Evolutionary conservation across 2,888 invertebrate species (phyloP).

Genomic region (Latrodectus elegans): DNA sequence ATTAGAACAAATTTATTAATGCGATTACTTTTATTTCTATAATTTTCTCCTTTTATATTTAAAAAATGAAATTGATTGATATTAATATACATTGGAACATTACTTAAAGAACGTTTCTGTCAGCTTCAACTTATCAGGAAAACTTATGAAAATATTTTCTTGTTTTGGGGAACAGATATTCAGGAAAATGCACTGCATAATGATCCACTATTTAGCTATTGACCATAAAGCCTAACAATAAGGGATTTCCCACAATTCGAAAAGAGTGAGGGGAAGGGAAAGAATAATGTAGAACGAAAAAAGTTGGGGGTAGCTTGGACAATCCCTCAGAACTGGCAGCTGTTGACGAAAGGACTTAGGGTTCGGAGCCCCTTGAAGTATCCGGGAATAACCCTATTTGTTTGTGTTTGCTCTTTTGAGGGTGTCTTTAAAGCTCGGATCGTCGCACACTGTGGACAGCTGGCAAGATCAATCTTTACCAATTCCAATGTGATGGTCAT

Average conservation of each 20-base stretch:
- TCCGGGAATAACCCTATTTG: conserved; percentile 4
- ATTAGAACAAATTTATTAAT: too few species aligned
- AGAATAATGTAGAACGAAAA: conserved; percentile 24
- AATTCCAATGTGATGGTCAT: conserved; percentile 16
- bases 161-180: neutral
- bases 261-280: conserved; percentile 1
- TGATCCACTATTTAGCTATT: neutral
- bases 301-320: conserved; percentile 18
- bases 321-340: conserved; percentile 29
- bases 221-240: neutral
- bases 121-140: neutral
- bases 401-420: conserved; percentile 62
- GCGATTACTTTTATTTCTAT: too few species aligned
- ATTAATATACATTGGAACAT: too few species aligned
- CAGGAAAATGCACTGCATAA: neutral
- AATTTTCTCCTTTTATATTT: too few species aligned
- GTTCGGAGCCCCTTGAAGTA: neutral
- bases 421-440: conserved; percentile 43
- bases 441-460: conserved; percentile 51
- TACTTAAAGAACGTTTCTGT: too few species aligned
- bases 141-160: neutral
- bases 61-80: too few species aligned
- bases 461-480: conserved; percentile 10
- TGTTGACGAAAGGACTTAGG: conserved; percentile 62
- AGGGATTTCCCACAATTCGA: conserved; percentile 27